phyloP scores from a whole-genome alignment of 2,797 vertebrate genomes.

The Pipistrellus pygmaeus region DNA sequence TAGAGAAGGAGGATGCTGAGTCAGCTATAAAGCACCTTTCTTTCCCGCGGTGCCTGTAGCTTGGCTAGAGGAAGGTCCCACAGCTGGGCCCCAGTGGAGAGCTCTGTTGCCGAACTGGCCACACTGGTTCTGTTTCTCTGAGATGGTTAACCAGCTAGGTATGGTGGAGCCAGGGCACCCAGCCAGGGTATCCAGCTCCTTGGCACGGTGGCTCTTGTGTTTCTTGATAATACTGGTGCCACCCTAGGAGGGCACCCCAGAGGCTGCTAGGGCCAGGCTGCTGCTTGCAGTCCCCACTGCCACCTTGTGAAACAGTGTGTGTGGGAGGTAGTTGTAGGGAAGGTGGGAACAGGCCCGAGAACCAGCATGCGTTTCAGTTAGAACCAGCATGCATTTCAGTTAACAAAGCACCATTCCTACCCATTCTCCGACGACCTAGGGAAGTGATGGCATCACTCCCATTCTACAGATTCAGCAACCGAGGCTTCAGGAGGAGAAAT shows the following conservation, averaged over 20 bases:
- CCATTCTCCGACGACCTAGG: neutral
- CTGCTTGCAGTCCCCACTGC: neutral
- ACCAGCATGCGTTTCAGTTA: neutral
- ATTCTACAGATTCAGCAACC: neutral
- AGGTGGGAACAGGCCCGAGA: neutral
- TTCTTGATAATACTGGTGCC: neutral
- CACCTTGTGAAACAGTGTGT: neutral
- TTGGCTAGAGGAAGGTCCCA: rapidly evolving
- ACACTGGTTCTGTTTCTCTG: neutral
- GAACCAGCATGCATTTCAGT: neutral
- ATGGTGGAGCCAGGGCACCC: neutral
- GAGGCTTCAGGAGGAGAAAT: neutral
- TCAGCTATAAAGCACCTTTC: neutral
- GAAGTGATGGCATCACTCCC: neutral
- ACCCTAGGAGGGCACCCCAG: neutral
- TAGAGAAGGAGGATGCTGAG: neutral
- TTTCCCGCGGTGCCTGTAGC: rapidly evolving
- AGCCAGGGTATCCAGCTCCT: neutral
- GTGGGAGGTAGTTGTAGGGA: neutral
- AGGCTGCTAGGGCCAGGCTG: neutral
- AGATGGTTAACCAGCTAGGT: neutral
- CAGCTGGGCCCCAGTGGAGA: neutral
- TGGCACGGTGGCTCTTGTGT: neutral
- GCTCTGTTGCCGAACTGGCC: neutral
- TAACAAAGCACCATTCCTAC: neutral